Evolutionary conservation across 2,797 vertebrate genomes (phyloP).

Genomic region (Lemur catta): DNA sequence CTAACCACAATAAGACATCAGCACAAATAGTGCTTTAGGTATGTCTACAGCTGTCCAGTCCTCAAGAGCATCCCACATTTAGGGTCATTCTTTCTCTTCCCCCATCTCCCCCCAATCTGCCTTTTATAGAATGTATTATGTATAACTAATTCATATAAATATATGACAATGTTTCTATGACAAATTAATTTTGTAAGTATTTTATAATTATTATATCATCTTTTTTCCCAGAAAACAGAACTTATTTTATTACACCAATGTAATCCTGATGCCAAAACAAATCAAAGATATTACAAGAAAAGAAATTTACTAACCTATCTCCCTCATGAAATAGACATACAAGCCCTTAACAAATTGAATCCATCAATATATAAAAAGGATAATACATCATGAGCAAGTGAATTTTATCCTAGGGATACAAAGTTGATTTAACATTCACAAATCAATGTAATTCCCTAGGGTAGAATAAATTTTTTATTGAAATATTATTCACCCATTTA

Average conservation of each 20-base stretch:
- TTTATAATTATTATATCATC: not conserved
- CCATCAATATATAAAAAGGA: not conserved
- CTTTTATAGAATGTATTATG: not conserved
- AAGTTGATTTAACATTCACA: not conserved
- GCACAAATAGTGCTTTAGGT: not conserved
- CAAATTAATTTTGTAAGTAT: not conserved
- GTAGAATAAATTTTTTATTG: not conserved
- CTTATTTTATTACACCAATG: not conserved
- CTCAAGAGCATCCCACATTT: not conserved
- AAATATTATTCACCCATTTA: not conserved
- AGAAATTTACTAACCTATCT: not conserved
- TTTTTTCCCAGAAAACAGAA: not conserved
- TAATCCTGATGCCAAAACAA: not conserved
- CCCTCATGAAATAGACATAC: not conserved
- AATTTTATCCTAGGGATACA: not conserved
- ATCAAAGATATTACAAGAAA: not conserved
- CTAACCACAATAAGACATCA: not conserved
- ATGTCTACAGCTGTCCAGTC: not conserved
- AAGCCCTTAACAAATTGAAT: not conserved
- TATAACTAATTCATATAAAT: not conserved
- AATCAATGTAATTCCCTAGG: not conserved
- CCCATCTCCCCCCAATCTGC: not conserved
- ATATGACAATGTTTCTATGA: not conserved
- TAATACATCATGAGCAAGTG: not conserved
- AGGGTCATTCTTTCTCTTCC: not conserved